A percentile compares a stretch with the other conserved stretches of the same genome.
phyloP scores from a whole-genome alignment of 2,888 invertebrate genomes.

The Euplagia quadripunctaria region DNA sequence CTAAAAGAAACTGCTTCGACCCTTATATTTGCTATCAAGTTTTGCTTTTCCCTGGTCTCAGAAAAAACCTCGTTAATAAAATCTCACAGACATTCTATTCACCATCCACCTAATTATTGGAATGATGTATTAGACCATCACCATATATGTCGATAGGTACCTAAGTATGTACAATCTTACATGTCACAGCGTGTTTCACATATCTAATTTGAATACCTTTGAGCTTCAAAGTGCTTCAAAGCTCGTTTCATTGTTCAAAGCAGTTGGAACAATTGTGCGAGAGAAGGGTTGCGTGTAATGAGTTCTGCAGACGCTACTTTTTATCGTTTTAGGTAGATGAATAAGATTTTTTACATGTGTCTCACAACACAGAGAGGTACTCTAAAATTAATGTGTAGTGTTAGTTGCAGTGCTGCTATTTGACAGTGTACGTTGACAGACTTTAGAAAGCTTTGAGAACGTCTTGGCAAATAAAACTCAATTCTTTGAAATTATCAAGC shows the following conservation, averaged over 20 bases:
- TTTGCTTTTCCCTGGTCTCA: not conserved
- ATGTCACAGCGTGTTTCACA: slow-evolving; percentile 19
- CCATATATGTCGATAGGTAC: not conserved
- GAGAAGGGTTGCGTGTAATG: not conserved
- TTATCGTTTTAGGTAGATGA: not conserved
- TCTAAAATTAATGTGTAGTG: not conserved
- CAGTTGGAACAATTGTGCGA: slow-evolving; percentile 17
- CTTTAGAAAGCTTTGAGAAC: too few species aligned
- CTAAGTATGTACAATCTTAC: not conserved
- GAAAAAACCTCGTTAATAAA: not conserved
- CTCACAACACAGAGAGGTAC: not conserved
- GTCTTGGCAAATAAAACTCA: too few species aligned
- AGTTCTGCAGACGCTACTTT: not conserved
- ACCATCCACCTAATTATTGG: not conserved
- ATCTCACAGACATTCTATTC: too few species aligned
- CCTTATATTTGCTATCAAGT: too few species aligned
- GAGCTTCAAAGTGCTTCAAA: slow-evolving; percentile 15
- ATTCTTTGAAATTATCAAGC: too few species aligned
- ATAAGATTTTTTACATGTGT: not conserved
- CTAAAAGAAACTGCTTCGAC: too few species aligned
- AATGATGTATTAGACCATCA: not conserved
- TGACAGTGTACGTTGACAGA: not conserved
- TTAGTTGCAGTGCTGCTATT: not conserved
- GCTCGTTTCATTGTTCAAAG: slow-evolving; percentile 19
- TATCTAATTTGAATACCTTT: slow-evolving; percentile 24